Base-by-base conservation (phyloP, 2,888 invertebrate genomes). In the Byasa hedistus region DNA sequence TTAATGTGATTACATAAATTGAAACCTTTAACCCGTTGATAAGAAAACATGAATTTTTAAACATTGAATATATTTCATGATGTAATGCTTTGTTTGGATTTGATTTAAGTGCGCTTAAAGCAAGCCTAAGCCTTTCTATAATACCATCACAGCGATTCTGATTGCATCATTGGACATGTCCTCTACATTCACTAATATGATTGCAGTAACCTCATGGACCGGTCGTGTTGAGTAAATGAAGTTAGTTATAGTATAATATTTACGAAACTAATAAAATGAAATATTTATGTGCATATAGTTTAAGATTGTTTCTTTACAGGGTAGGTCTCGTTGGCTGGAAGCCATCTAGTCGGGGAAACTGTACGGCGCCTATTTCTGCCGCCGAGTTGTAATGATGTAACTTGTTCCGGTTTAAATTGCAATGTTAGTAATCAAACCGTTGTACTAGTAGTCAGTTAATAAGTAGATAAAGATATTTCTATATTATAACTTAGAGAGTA, bases 121-220 rank as follows among this genome's bases (percentile, higher is more conserved):
- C n/a, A n/a, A 27, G 27, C 32, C 51, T 60, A 56, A 60, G 24
- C 55, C 32, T 44, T 22, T 44, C 27, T 65, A 59, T 65, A 57
- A 65, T 60, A 48, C 48, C 27, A 60, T 65, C 55, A 59, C 55
- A 60, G 44, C 60, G 36, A 60, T 56, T 48, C 32, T 22, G 48
- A 60, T 65, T 65, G 55, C 65, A 56, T 60, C 65, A 65, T 56
- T 56, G n/a, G 55, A 60, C 32, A 65, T 60, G 60, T 65, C 59
- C 44, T 65, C 60, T 56, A 65, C 65, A 60, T 60, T 65, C 60
- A 65, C 60, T 65, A 65, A 65, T 60, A 60, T 60, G 56, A 22
- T 65, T 65, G 65, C 60, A 56, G 56, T 60, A 65, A 60, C n/a
- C 48, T 60, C 22, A 65, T 32, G 60, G 44, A 65, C 65, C 65